Evolutionary conservation across 1,140 invertebrate genomes (phyloP), one percentile per base, ranked within the genome.

Genomic region (Cydia fagiglandana): DNA sequence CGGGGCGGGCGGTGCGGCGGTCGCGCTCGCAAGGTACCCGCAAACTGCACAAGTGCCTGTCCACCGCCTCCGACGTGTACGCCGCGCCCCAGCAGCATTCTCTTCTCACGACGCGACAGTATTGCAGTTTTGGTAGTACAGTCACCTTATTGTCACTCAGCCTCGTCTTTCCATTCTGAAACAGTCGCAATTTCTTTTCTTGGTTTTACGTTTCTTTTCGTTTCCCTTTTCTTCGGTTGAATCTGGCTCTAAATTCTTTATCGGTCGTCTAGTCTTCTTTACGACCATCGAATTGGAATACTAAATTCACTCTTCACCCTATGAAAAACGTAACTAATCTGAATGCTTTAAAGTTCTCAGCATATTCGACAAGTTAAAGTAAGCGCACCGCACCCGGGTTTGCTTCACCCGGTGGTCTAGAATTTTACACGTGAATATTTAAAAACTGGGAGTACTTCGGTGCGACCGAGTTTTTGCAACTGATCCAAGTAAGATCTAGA

Each of bases 121-220:
- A 97, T 96, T 96, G 96, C 96, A 97, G 96, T 96, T 97, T 97
- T 96, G 96, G 96, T 97, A 97, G 96, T 97, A 97, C 96, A 94
- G 94, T 94, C 94, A 94, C 94, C 94, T 92, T 91, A 86, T 88
- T 77, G 76, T 79, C 74, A 80, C 86, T 88, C 83, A 83, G 85
- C 80, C 83, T 86, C 84, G 82, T 77, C 85, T 83, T 87, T 89
- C 85, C 87, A 78, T 84, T 90, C 87, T 90, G 85, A 88, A 87
- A 83, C 89, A 92, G 89, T 92, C 91, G 91, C 91, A 91, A 89
- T 91, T 90, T 91, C 88, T 88, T 81, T 80, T 76, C 85, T 88
- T 82, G 77, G 66, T 81, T 80, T 80, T 82, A 24, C 53, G 83
- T 85, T 84, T 79, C 81, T 83, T 78, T 74, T 73, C 83, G 81